Conservation (phyloP, 2,113 vertebrate species). For the Turdus rufiventris region DNA sequence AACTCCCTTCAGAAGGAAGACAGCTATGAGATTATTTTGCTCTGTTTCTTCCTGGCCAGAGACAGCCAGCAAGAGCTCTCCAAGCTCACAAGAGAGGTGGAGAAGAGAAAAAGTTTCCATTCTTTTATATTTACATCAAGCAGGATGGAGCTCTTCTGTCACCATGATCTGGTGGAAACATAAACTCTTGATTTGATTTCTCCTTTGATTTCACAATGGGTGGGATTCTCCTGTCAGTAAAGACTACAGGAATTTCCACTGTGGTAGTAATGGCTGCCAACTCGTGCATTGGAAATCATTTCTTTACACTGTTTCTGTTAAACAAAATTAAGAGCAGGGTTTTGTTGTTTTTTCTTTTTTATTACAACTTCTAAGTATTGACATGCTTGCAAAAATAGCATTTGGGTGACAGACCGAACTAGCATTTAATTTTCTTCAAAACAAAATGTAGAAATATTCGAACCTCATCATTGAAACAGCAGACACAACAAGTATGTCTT, state of each 20-base stretch:
- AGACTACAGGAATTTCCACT: not conserved
- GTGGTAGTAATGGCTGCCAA: not conserved
- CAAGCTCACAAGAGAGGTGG: not conserved
- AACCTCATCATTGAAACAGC: not conserved
- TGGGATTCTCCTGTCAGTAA: not conserved
- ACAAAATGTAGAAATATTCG: not conserved
- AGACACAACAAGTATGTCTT: not conserved
- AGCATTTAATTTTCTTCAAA: not conserved
- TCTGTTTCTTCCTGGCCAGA: not conserved
- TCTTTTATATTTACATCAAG: not conserved
- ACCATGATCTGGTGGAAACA: not conserved
- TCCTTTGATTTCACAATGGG: not conserved
- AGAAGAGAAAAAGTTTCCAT: not conserved
- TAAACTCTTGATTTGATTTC: not conserved
- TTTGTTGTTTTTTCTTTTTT: not conserved
- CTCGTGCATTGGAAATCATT: not conserved
- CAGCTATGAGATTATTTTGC: not conserved
- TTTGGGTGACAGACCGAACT: not conserved
- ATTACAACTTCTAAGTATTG: not conserved
- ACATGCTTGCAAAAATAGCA: not conserved
- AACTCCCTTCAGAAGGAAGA: not conserved
- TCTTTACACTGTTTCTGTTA: not conserved
- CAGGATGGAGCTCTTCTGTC: not conserved
- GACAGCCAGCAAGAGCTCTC: not conserved
- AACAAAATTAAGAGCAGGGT: not conserved